Evolutionary conservation across 2,113 vertebrate species (phyloP).

Genomic region (Chrysochloris asiatica): DNA sequence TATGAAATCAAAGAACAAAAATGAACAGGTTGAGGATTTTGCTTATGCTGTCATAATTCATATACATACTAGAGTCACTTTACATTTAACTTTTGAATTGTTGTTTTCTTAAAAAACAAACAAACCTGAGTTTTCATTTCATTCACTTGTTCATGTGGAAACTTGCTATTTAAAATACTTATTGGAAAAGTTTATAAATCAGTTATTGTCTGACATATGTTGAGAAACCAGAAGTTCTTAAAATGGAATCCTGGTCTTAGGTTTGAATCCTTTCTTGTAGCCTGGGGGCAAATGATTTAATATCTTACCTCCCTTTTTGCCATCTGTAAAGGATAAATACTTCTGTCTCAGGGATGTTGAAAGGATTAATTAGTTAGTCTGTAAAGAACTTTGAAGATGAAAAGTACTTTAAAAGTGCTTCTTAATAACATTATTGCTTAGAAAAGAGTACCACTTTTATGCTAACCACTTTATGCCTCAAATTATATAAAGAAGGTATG

Average conservation of each 20-base stretch:
- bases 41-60: background rate
- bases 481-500: slow-evolving; percentile 11
- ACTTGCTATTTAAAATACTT: slow-evolving; percentile 7
- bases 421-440: slow-evolving; percentile 73
- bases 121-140: background rate
- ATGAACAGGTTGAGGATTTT: background rate
- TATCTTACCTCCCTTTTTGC: slow-evolving; percentile 33
- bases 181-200: background rate
- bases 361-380: slow-evolving; percentile 78
- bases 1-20: background rate
- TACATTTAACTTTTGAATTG: background rate
- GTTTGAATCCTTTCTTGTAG: background rate
- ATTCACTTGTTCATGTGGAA: background rate
- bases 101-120: background rate
- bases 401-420: slow-evolving; percentile 75
- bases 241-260: background rate
- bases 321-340: slow-evolving; percentile 66
- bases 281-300: slow-evolving; percentile 57
- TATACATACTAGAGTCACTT: fast-evolving
- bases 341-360: slow-evolving; percentile 72
- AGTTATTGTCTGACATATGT: background rate
- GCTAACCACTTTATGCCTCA: slow-evolving; percentile 56
- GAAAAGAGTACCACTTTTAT: slow-evolving; percentile 60
- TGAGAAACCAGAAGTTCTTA: background rate
- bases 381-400: slow-evolving; percentile 74